Evolutionary conservation across 2,888 invertebrate species (phyloP).

Genomic region (Erebia palarica): DNA sequence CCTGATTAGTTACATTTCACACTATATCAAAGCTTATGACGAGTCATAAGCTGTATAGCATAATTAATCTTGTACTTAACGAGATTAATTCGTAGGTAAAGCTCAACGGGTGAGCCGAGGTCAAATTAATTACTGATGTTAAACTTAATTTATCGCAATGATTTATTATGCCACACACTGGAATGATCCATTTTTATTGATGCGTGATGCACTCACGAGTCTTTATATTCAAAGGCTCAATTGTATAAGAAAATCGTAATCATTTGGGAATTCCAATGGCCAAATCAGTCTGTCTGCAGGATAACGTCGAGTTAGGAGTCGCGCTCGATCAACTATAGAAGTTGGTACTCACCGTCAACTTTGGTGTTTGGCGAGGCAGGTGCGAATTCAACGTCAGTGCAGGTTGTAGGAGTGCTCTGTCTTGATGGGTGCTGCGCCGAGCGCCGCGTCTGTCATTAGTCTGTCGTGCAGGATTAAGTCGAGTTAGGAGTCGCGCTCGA

Average conservation of each 20-base stretch:
- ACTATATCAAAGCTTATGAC: neutral
- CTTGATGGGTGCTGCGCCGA: constrained; percentile 92
- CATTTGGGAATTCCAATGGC: no score
- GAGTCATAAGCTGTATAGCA: neutral
- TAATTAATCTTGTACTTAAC: neutral
- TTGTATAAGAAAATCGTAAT: no score
- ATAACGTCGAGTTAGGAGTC: constrained; percentile 85
- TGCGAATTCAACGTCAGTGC: constrained; percentile 87
- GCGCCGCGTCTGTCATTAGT: constrained; percentile 93
- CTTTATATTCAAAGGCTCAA: no score
- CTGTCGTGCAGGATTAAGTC: constrained; percentile 49
- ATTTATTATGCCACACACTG: no score
- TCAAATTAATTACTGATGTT: neutral
- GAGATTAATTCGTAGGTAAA: neutral
- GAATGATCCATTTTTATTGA: neutral
- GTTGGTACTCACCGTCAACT: constrained; percentile 85
- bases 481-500: no score
- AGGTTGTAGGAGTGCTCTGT: constrained; percentile 96
- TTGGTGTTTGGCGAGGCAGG: constrained; percentile 88
- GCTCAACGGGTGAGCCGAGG: neutral
- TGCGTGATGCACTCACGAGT: no score
- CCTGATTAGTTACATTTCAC: constrained; percentile 6
- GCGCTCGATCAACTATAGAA: constrained; percentile 82
- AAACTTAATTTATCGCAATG: neutral
- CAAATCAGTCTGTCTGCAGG: no score